Evolutionary conservation across 2,113 vertebrate genomes (phyloP), one percentile per base, ranked within the genome.

Genomic region (Butastur rufipennis): DNA sequence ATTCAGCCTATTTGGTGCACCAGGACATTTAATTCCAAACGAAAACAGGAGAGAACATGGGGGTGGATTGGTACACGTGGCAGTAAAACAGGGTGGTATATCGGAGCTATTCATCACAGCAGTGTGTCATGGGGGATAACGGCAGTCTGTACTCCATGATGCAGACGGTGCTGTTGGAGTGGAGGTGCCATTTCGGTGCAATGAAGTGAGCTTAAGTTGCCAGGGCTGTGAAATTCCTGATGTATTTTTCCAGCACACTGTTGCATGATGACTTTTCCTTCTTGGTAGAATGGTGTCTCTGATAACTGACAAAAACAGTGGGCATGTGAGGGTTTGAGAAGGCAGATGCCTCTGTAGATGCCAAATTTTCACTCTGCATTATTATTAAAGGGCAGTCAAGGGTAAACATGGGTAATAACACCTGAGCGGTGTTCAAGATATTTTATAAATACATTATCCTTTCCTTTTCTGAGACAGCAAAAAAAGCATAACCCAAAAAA

Each of bases 111-210:
- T 55, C 66, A 21, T 59, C n/a, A 42, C 40, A 59, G 32, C 48
- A 38, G 3, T 16, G n/a, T 13, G 6, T 1, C 29, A 9, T 8
- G 11, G 38, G 29, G 38, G 10, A 42, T 42, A 36, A 42, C 0
- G 3, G 8, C 56, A 82, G 40, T 27, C 45, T 34, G 42, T 22
- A 11, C 38, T n/a, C 16, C 22, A 5, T 32, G 38, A 21, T 3
- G 13, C 18, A 53, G 34, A 32, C 8, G 10, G 38, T 29, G 62
- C 42, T 73, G 9, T 26, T 56, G 40, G 29, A n/a, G 38, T 55
- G 47, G 36, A 38, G 50, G 43, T 55, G 32, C 13, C 32, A 53
- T 34, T 65, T 52, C 42, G 4, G 32, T 75, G 32, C 9, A 70
- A 22, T 25, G 53, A 66, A 81, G 10, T n/a, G 31, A 89, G 29